These are phyloP conservation scores for Drosophila pseudoobscura DNA, from an alignment of 1,140 invertebrate species.

Conservation along the genomic window DNA sequence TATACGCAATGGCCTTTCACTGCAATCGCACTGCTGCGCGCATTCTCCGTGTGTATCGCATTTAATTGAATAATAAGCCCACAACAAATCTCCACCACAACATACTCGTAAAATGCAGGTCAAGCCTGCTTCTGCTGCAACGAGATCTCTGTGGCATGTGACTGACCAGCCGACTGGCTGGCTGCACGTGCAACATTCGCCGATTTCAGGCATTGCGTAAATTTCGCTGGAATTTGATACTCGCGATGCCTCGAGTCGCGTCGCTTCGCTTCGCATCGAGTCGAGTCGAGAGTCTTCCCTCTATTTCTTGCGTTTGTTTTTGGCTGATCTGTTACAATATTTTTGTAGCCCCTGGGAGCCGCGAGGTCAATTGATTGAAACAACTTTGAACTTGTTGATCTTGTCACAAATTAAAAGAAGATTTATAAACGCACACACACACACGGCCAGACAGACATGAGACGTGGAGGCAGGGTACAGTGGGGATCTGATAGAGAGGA, in stretches of 20 bases:
- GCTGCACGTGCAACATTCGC: constrained; percentile 58
- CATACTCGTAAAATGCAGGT: constrained; percentile 61
- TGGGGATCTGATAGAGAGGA: not conserved
- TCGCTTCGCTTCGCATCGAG: too few relatives aligned
- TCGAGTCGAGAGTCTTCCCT: not conserved
- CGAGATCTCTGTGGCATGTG: constrained; percentile 40
- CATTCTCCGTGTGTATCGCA: constrained; percentile 21
- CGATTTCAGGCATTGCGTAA: constrained; percentile 57
- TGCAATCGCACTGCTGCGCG: constrained; percentile 37
- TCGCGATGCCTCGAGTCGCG: not conserved
- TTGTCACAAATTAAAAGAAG: constrained; percentile 83
- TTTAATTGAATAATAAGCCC: constrained; percentile 79
- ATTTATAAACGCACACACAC: constrained; percentile 73
- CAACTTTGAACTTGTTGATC: constrained; percentile 83
- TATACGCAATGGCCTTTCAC: constrained; percentile 77
- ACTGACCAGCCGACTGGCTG: constrained; percentile 14
- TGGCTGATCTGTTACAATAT: constrained; percentile 77
- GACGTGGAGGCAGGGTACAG: constrained; percentile 22
- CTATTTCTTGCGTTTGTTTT: constrained; percentile 23
- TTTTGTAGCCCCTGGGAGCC: constrained; percentile 73
- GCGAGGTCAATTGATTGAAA: constrained; percentile 83
- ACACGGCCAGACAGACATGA: constrained; percentile 16
- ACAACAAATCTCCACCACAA: constrained; percentile 61
- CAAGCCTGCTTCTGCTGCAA: constrained; percentile 16
- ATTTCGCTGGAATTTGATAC: constrained; percentile 59